These are phyloP conservation scores for Anhinga rufa DNA, from an alignment of 2,113 vertebrate genomes.

Conservation along the genomic window DNA sequence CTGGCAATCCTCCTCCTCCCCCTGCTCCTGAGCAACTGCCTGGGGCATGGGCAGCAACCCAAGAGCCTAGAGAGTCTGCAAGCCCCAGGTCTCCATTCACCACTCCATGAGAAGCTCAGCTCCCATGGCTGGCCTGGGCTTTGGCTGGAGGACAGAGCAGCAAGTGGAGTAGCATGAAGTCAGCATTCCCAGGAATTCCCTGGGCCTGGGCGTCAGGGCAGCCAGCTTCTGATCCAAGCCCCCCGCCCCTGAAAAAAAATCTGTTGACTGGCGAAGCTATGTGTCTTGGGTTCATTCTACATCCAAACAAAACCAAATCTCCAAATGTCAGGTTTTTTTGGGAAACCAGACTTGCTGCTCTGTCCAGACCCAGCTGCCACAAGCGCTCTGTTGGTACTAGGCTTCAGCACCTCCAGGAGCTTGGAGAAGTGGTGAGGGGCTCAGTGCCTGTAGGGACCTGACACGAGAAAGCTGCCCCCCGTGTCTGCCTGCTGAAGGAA, in stretches of 20 bases:
- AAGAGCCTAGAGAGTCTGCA: neutral
- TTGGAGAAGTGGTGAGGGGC: neutral
- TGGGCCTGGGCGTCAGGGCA: neutral
- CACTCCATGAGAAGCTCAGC: neutral
- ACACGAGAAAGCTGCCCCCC: neutral
- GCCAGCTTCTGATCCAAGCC: neutral
- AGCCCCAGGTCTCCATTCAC: neutral
- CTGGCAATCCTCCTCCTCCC: neutral
- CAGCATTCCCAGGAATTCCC: slow-evolving; percentile 55
- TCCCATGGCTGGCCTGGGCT: slow-evolving; percentile 9
- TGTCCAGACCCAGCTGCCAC: neutral
- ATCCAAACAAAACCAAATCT: neutral
- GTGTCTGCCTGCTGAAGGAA: neutral
- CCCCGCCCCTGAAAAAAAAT: neutral
- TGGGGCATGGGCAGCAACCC: slow-evolving; percentile 28
- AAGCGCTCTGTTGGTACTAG: neutral
- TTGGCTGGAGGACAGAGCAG: slow-evolving; percentile 45
- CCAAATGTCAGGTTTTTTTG: neutral
- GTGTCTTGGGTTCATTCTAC: neutral
- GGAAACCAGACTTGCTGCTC: neutral
- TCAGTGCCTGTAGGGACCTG: neutral
- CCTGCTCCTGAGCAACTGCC: slow-evolving; percentile 6
- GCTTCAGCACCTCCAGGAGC: neutral
- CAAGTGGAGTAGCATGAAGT: slow-evolving; percentile 46
- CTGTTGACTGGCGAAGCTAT: neutral